phyloP scores from a whole-genome alignment of 2,797 vertebrate species.

The Sardinella longiceps region DNA sequence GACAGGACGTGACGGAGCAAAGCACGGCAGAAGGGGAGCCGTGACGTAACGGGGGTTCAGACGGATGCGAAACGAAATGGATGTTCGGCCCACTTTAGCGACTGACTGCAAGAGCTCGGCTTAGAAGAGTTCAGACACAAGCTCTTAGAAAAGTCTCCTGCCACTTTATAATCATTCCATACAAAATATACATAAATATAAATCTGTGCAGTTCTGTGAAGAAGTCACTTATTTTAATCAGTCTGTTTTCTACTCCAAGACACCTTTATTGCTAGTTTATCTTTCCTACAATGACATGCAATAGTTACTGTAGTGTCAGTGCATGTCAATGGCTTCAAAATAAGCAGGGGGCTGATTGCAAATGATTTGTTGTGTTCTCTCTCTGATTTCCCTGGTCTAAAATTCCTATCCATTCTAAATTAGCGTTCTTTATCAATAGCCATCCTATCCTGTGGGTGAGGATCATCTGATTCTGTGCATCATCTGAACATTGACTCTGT shows the following conservation, averaged over 20 bases:
- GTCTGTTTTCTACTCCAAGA: not conserved
- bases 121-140: not conserved
- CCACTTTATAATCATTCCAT: not conserved
- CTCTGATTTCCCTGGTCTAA: not conserved
- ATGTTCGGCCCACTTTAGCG: not conserved
- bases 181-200: no score
- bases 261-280: not conserved
- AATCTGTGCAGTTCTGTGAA: not conserved
- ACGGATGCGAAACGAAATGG: no score
- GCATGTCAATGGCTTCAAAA: not conserved
- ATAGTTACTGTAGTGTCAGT: not conserved
- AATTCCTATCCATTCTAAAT: not conserved
- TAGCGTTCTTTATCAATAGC: not conserved
- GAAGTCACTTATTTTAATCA: not conserved
- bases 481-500: not conserved
- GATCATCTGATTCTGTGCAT: not conserved
- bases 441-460: not conserved
- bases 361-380: not conserved
- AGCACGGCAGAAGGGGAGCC: slow-evolving; percentile 27
- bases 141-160: not conserved
- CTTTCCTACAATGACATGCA: not conserved
- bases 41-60: slow-evolving; percentile 33
- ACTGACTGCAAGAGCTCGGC: no score
- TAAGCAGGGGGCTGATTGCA: not conserved
- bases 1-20: slow-evolving; percentile 22